Evolutionary conservation across 2,888 invertebrate genomes (phyloP), one percentile per base, ranked within the genome.

Genomic region (Hydrotaea cyrtoneurina): DNA sequence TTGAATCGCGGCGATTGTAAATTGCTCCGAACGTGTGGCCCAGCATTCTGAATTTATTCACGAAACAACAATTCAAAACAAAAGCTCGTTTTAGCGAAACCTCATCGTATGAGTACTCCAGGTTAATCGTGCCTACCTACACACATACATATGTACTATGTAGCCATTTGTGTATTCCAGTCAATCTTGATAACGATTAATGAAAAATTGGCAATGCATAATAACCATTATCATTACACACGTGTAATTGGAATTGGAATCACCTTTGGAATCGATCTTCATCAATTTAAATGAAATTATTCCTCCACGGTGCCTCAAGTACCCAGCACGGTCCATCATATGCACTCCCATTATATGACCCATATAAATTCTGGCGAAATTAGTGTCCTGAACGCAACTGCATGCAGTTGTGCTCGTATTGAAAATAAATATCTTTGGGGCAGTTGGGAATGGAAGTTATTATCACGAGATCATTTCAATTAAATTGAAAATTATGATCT

Each of bases 401-500:
- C 55, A 21, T 55, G 55, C 8, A 17, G 7, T 2, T 17, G 15
- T n/a, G 15, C 3, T 17, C 15, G 57, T 19, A 31, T 36, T 64
- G 31, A 31, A 19, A 66, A 43, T 36, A 39, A 66, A 66, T 43
- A 66, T 64, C 43, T 39, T 7, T 21, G 23, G 26, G 26, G 15
- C 59, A 21, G 26, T 26, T 26, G 26, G 13, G 39, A 66, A 43
- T 43, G 66, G 39, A 64, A 62, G 19, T 26, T 23, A 62, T 13
- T 53, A 75, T 62, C 50, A 62, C 55, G 50, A 39, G 43, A 66
- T 80, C 36, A 75, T 73, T 71, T 50, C 80, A 80, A 75, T 71
- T 17, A 57, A 73, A 46, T 74, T 69, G 39, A 62, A 80, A 57
- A 50, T 80, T 78, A 73, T 62, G 50, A 62, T 39, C 55, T 31